These are phyloP conservation scores for Gobionotothen gibberifrons DNA, from an alignment of 2,797 vertebrate species.

Conservation along the genomic window DNA sequence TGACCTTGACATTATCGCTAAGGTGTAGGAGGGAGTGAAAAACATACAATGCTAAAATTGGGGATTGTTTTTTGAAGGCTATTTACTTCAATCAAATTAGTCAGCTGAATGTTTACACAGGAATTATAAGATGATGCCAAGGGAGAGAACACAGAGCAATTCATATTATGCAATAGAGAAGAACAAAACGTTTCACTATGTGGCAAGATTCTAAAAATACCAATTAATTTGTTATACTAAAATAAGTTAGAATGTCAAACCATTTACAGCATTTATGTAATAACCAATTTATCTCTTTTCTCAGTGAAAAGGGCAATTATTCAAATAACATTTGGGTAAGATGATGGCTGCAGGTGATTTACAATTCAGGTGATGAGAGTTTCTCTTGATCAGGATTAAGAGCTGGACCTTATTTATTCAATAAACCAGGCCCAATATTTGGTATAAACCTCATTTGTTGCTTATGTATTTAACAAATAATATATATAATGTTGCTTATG, in stretches of 20 bases:
- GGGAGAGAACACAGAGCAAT: slow-evolving; percentile 23
- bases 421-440: background rate
- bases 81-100: slow-evolving; percentile 40
- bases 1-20: slow-evolving; percentile 67
- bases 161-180: slow-evolving; percentile 22
- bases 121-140: slow-evolving; percentile 27
- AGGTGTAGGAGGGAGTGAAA: slow-evolving; percentile 8
- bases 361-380: background rate
- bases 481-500: slow-evolving; percentile 4
- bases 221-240: slow-evolving; percentile 9
- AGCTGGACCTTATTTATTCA: background rate
- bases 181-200: slow-evolving; percentile 6
- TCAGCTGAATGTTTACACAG: slow-evolving; percentile 33
- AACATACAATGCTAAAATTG: slow-evolving; percentile 23
- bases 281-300: background rate
- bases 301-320: background rate
- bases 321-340: background rate
- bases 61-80: slow-evolving; percentile 19
- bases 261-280: background rate
- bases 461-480: slow-evolving; percentile 15
- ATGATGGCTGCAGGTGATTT: slow-evolving; percentile 7
- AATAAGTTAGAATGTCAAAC: background rate
- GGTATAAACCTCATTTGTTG: background rate
- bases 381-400: background rate
- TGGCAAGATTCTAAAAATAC: slow-evolving; percentile 31